Conservation (phyloP, 2,888 invertebrate genomes). For the Nebria salina region DNA sequence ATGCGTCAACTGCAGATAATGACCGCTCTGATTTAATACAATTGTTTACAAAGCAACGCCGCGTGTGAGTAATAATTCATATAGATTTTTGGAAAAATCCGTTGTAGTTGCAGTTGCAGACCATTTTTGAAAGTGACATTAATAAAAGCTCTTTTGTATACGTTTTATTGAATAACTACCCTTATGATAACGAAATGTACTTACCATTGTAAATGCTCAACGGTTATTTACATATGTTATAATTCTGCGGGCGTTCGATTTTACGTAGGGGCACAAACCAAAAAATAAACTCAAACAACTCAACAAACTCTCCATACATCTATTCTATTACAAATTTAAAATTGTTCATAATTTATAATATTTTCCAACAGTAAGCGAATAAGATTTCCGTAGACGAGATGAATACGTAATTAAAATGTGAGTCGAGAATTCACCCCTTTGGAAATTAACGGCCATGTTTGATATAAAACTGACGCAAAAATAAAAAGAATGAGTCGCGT, state of each 20-base stretch:
- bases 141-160: background rate
- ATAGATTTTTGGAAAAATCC: background rate
- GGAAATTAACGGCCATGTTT: constrained; percentile 9
- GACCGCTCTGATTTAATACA: background rate
- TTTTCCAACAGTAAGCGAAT: too few species aligned
- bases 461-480: background rate
- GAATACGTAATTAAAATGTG: too few species aligned
- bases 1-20: background rate
- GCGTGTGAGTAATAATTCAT: background rate
- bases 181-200: constrained; percentile 18
- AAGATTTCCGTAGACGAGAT: too few species aligned
- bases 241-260: constrained; percentile 32
- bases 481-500: background rate
- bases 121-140: background rate
- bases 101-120: background rate
- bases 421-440: background rate
- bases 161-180: constrained; percentile 16
- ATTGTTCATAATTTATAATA: too few species aligned
- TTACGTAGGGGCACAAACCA: background rate
- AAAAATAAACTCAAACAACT: background rate
- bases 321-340: background rate
- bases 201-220: constrained; percentile 29
- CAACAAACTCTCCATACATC: background rate
- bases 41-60: background rate
- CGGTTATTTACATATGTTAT: constrained; percentile 43